Evolutionary conservation across 2,888 invertebrate species (phyloP).

Genomic region (Carcina quercana): DNA sequence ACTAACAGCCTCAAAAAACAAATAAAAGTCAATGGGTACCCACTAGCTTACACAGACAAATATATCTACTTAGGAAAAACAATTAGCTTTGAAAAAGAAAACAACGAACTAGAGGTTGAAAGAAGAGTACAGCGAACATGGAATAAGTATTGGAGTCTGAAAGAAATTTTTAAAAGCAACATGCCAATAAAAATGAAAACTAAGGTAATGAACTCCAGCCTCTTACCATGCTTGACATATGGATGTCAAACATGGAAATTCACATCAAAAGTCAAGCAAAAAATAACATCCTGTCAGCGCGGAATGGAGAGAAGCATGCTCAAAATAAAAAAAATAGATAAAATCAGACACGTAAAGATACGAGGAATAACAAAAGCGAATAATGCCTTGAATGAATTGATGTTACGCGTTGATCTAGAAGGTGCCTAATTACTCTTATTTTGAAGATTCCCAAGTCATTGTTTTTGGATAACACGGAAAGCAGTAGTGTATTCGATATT

Average conservation of each 20-base stretch:
- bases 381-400: too few relatives aligned
- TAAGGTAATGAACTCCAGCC: constrained; percentile 5
- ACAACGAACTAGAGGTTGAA: constrained; percentile 2
- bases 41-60: neutral
- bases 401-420: too few relatives aligned
- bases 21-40: neutral
- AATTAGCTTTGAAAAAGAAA: constrained; percentile 3
- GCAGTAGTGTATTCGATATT: too few relatives aligned
- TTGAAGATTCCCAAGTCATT: too few relatives aligned
- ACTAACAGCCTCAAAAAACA: neutral
- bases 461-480: too few relatives aligned
- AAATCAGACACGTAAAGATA: too few relatives aligned
- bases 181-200: constrained; percentile 4
- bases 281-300: too few relatives aligned
- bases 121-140: constrained; percentile 4
- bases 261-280: too few relatives aligned
- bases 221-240: constrained; percentile 5
- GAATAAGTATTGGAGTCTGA: constrained; percentile 8
- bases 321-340: too few relatives aligned
- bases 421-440: too few relatives aligned
- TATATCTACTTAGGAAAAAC: constrained; percentile 5
- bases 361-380: too few relatives aligned
- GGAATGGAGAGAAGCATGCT: too few relatives aligned
- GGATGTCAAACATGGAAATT: constrained; percentile 9
- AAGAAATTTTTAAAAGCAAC: constrained; percentile 5